Conservation (phyloP, 2,888 invertebrate genomes). For the Aphidius colemani region DNA sequence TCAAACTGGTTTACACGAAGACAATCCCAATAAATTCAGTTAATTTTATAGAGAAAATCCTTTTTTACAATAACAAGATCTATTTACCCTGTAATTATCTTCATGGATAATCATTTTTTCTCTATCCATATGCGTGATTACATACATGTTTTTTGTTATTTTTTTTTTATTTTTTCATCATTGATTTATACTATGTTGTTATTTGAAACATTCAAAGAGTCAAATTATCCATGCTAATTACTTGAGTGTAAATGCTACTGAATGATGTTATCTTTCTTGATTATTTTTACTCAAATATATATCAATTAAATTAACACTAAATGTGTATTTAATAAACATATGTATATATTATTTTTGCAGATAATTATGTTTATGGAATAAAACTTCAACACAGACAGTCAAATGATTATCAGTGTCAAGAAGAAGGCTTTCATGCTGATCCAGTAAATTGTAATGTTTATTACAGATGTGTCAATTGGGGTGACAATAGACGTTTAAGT, state of each 20-base stretch:
- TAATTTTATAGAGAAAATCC: slow-evolving; percentile 18
- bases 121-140: not conserved
- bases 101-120: not conserved
- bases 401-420: slow-evolving; percentile 63
- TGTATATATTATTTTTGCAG: not conserved
- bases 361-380: too few species aligned
- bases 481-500: slow-evolving; percentile 62
- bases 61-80: slow-evolving; percentile 2
- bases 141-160: not conserved
- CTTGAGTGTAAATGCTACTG: too few species aligned
- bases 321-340: slow-evolving; percentile 6
- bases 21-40: slow-evolving; percentile 15
- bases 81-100: slow-evolving; percentile 12
- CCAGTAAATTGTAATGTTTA: slow-evolving; percentile 74
- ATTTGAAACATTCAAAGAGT: too few species aligned
- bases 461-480: slow-evolving; percentile 74
- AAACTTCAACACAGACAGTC: not conserved
- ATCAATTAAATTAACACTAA: slow-evolving; percentile 1
- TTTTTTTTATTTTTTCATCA: too few species aligned
- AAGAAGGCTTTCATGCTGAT: slow-evolving; percentile 76
- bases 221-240: too few species aligned
- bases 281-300: not conserved
- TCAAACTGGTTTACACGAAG: slow-evolving; percentile 50
- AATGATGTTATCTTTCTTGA: too few species aligned
- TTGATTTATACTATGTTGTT: too few species aligned